phyloP scores from a whole-genome alignment of 2,113 vertebrate genomes.

The Pachyramphus minor region DNA sequence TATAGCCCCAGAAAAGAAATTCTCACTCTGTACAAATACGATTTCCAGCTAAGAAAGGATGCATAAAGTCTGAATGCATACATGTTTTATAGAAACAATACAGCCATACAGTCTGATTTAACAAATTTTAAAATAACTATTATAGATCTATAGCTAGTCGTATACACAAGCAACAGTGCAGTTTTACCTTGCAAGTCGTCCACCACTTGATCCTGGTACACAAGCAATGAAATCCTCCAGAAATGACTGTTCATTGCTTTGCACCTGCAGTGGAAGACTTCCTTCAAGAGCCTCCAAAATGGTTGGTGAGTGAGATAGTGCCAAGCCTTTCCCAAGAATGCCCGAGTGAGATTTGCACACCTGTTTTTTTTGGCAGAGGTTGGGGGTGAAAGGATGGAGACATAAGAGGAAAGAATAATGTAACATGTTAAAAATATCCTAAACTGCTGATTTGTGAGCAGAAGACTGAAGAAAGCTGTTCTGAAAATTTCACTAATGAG shows the following conservation, averaged over 20 bases:
- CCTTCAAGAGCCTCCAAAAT: conserved; percentile 96
- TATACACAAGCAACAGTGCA: background rate
- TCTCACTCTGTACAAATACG: background rate
- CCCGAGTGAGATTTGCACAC: conserved; percentile 95
- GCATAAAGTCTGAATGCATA: background rate
- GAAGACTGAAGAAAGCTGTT: background rate
- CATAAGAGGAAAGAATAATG: background rate
- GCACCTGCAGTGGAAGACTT: conserved; percentile 91
- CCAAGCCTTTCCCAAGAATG: conserved; percentile 94
- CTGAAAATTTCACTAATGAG: background rate
- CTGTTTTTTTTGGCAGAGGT: conserved; percentile 59
- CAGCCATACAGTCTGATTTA: background rate
- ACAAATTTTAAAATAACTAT: background rate
- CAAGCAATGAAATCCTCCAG: conserved; percentile 98
- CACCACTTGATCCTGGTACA: conserved; percentile 92
- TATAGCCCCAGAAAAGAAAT: background rate
- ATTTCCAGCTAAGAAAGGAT: background rate
- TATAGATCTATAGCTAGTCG: background rate
- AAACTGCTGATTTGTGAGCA: background rate
- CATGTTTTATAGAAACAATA: background rate
- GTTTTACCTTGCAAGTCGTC: conserved; percentile 90
- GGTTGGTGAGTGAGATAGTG: conserved; percentile 93
- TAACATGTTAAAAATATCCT: background rate
- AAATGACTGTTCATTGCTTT: conserved; percentile 97
- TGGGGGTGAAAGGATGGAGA: background rate